Percentiles rank a stretch among this genome's conserved stretches.
Conservation (phyloP, 2,888 invertebrate species). For the Sepioteuthis lessoniana region DNA sequence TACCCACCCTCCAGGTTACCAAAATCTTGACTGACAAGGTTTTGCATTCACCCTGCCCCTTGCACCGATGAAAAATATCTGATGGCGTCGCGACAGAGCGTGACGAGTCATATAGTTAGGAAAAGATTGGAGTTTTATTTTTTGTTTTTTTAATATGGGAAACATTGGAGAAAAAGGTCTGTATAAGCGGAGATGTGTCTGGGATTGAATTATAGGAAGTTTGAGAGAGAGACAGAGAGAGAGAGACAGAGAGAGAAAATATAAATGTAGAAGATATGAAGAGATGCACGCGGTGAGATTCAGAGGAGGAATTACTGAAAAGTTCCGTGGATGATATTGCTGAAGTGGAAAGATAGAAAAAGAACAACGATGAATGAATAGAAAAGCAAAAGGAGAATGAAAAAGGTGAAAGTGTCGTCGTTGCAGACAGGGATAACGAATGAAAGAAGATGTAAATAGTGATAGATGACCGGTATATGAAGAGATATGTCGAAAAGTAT, state of each 20-base stretch:
- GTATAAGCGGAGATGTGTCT: neutral
- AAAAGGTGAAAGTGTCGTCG: too few relatives aligned
- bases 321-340: too few relatives aligned
- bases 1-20: neutral
- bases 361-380: too few relatives aligned
- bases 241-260: neutral
- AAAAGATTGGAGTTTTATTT: neutral
- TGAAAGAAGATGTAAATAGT: too few relatives aligned
- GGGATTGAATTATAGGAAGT: neutral
- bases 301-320: too few relatives aligned
- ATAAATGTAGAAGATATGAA: too few relatives aligned
- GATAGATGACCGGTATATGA: too few relatives aligned
- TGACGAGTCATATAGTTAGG: neutral
- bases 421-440: too few relatives aligned
- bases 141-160: neutral
- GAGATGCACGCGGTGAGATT: too few relatives aligned
- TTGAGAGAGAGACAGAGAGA: neutral
- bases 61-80: neutral
- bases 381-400: too few relatives aligned
- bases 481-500: too few relatives aligned
- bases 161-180: neutral
- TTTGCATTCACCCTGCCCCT: neutral
- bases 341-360: too few relatives aligned
- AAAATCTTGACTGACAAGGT: neutral
- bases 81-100: neutral